A percentile compares a stretch with the other conserved stretches of the same genome.
These are phyloP conservation scores for Macrosteles quadrilineatus DNA, from an alignment of 1,140 invertebrate species.

Conservation along the genomic window DNA sequence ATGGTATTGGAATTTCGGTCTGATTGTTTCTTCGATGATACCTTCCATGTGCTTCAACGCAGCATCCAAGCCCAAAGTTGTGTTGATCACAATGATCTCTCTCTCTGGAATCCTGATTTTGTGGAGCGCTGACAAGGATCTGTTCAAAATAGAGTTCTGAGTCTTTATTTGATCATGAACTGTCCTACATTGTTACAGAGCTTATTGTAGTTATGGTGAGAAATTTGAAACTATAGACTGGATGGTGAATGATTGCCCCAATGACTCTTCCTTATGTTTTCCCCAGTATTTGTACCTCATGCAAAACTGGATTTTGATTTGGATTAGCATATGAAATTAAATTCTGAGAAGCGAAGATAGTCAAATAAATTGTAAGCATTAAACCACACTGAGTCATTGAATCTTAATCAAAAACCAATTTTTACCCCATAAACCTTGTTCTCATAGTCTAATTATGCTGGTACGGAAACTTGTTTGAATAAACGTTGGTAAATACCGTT, in stretches of 20 bases:
- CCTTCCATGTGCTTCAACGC: background rate
- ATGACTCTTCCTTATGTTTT: background rate
- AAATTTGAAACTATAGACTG: background rate
- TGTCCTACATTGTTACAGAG: background rate
- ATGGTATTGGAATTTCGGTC: background rate
- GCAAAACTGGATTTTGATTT: background rate
- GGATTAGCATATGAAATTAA: too few relatives aligned
- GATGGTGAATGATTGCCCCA: too few relatives aligned
- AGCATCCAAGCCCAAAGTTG: background rate
- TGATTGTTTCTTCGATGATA: background rate
- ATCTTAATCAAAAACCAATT: too few relatives aligned
- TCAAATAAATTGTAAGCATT: too few relatives aligned
- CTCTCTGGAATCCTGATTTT: background rate
- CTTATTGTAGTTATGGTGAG: background rate
- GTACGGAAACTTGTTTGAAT: too few relatives aligned
- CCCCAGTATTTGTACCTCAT: background rate
- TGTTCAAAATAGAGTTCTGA: background rate
- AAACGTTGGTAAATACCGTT: too few relatives aligned
- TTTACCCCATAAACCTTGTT: too few relatives aligned
- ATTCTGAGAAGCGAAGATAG: too few relatives aligned
- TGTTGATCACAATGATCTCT: background rate
- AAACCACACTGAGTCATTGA: too few relatives aligned
- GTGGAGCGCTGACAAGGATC: background rate
- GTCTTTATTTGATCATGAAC: background rate
- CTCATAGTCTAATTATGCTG: too few relatives aligned